Conservation (phyloP, 2,113 vertebrate species). For the Chaetura pelagica region DNA sequence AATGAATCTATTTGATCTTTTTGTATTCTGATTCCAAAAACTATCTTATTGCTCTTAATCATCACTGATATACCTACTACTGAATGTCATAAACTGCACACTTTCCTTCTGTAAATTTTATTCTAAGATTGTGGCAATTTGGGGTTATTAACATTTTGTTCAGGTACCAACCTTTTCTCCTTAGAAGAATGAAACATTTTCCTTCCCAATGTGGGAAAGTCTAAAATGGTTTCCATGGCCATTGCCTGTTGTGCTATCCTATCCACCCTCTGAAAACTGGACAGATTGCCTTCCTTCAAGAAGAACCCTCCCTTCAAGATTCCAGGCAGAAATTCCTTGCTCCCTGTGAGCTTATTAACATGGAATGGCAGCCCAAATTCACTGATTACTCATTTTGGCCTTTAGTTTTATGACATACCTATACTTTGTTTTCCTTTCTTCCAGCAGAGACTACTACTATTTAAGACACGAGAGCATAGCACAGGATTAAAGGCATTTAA, state of each 20-base stretch:
- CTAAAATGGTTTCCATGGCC: neutral
- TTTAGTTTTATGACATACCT: neutral
- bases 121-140: neutral
- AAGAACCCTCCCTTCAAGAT: neutral
- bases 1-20: neutral
- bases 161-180: neutral
- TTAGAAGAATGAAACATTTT: accelerated
- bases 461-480: neutral
- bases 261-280: neutral
- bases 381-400: neutral
- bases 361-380: neutral
- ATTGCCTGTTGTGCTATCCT: neutral
- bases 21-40: neutral
- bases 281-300: neutral
- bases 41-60: neutral
- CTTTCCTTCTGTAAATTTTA: neutral
- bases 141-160: neutral
- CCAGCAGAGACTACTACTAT: neutral
- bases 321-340: neutral
- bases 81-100: neutral
- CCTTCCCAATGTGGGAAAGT: neutral
- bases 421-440: neutral
- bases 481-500: neutral
- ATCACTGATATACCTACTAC: neutral
- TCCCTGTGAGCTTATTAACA: neutral